phyloP scores from a whole-genome alignment of 2,113 vertebrate genomes.

The Lagopus leucura region DNA sequence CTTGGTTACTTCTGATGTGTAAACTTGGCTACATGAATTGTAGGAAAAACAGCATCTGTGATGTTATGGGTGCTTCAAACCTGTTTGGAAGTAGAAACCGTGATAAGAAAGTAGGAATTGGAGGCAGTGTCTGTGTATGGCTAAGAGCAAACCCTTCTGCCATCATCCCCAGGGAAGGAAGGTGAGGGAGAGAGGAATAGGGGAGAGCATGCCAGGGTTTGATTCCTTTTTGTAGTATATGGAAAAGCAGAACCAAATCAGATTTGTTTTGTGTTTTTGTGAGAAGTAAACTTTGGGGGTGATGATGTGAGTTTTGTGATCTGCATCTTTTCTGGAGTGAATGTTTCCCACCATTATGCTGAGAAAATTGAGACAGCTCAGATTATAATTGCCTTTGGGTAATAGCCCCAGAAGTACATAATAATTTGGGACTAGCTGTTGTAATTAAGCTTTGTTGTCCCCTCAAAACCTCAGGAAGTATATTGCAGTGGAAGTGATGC shows the following conservation, averaged over 20 bases:
- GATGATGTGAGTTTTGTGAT: too few relatives aligned
- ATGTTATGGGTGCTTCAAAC: conserved; percentile 23
- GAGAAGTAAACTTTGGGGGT: neutral
- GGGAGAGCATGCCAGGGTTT: neutral
- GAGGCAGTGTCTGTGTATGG: neutral
- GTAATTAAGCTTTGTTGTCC: neutral
- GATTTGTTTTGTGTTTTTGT: neutral
- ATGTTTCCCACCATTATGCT: neutral
- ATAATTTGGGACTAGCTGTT: neutral
- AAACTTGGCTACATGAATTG: conserved; percentile 53
- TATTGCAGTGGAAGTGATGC: neutral
- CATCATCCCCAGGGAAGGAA: neutral
- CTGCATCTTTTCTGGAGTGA: rapidly evolving
- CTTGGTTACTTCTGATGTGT: conserved; percentile 29
- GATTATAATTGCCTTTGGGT: neutral
- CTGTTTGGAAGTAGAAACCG: neutral
- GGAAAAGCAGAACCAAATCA: rapidly evolving
- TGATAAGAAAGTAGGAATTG: neutral
- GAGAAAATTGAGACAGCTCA: neutral
- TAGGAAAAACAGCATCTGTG: conserved; percentile 38
- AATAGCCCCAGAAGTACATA: neutral
- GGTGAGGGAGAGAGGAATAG: neutral
- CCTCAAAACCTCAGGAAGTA: neutral
- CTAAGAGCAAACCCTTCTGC: neutral
- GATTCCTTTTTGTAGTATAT: neutral